Conservation (phyloP, 2,797 vertebrate genomes). For the Cossypha polioptera region DNA sequence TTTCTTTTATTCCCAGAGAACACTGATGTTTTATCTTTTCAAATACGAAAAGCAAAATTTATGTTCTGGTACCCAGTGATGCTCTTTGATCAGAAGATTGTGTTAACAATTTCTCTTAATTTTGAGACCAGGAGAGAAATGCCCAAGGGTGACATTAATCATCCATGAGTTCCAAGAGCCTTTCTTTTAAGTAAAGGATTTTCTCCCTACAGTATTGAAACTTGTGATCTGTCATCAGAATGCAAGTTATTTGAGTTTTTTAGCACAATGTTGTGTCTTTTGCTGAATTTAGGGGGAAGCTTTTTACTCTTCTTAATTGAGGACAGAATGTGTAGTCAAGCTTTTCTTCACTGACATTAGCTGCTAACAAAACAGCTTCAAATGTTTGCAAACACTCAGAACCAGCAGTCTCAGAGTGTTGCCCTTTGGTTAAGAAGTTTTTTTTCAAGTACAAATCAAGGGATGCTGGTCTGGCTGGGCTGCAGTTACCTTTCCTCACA, state of each 20-base stretch:
- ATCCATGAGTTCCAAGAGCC: neutral
- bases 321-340: neutral
- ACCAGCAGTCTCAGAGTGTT: neutral
- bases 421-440: neutral
- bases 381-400: neutral
- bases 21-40: slow-evolving; percentile 9
- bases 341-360: neutral
- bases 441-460: neutral
- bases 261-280: neutral
- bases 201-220: neutral
- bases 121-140: neutral
- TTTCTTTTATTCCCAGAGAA: neutral
- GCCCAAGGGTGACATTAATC: slow-evolving; percentile 31
- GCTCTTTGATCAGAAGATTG: slow-evolving; percentile 33
- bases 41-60: neutral
- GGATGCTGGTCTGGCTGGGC: neutral
- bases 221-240: slow-evolving; percentile 19
- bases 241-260: neutral
- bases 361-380: neutral
- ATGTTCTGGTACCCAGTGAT: neutral
- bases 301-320: neutral
- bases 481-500: neutral
- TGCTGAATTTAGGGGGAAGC: neutral
- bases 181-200: slow-evolving; percentile 12
- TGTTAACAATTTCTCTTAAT: slow-evolving; percentile 41